Conservation (phyloP, 2,113 vertebrate genomes). For the Anolis carolinensis region DNA sequence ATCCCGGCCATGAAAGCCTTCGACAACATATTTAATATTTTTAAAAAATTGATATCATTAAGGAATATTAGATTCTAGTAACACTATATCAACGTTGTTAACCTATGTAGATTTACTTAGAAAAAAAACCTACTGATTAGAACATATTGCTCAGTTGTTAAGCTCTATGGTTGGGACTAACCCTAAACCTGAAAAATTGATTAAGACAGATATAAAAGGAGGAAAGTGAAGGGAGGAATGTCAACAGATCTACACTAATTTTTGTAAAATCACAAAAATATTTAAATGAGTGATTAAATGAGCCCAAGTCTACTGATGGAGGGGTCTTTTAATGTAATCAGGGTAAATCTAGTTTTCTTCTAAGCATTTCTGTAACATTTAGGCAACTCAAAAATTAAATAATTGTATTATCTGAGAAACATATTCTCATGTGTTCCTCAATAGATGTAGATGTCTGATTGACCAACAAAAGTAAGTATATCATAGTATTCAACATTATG, state of each 20-base stretch:
- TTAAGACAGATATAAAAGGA: neutral
- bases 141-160: neutral
- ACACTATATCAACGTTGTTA: neutral
- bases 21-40: too few species aligned
- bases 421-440: neutral
- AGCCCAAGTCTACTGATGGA: conserved; percentile 51
- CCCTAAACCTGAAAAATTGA: neutral
- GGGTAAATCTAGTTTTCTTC: conserved; percentile 74
- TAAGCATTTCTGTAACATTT: neutral
- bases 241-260: neutral
- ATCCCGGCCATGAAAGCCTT: too few species aligned
- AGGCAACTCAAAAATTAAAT: neutral
- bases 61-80: neutral
- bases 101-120: neutral
- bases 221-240: neutral
- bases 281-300: neutral
- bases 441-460: neutral
- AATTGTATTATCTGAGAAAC: neutral
- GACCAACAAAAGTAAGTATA: neutral
- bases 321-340: conserved; percentile 67
- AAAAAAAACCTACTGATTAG: neutral
- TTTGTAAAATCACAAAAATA: neutral
- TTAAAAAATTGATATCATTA: too few species aligned
- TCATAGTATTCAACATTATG: neutral
- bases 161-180: neutral